A percentile compares a stretch with the other conserved stretches of the same genome.
These are phyloP conservation scores for Sakesphorus luctuosus DNA, from an alignment of 2,113 vertebrate genomes.

Conservation along the genomic window DNA sequence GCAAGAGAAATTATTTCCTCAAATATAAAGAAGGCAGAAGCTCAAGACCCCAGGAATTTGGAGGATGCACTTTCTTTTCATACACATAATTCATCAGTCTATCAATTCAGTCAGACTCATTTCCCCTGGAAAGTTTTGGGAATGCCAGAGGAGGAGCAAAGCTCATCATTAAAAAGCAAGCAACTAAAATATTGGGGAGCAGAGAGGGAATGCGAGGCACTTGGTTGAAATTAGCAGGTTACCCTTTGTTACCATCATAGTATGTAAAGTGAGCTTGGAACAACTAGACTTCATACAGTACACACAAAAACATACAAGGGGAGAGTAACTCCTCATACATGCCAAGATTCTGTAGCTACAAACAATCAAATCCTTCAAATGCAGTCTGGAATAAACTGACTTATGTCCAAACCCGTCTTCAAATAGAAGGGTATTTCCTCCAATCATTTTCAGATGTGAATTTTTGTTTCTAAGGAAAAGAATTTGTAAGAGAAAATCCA, in stretches of 20 bases:
- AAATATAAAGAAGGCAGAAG: not conserved
- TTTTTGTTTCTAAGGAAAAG: not conserved
- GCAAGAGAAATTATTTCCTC: not conserved
- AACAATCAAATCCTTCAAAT: slow-evolving; percentile 16
- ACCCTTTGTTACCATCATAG: not conserved
- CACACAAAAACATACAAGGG: not conserved
- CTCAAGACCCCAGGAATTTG: not conserved
- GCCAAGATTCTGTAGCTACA: slow-evolving; percentile 44
- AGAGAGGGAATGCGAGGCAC: not conserved
- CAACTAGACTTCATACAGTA: not conserved
- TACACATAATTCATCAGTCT: not conserved
- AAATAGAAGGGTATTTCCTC: not conserved
- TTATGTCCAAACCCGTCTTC: not conserved
- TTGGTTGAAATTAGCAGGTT: not conserved
- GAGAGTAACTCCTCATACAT: not conserved
- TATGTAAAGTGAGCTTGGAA: not conserved
- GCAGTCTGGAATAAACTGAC: slow-evolving; percentile 38
- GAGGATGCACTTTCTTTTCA: not conserved
- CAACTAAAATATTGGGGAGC: not conserved
- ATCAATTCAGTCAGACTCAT: not conserved
- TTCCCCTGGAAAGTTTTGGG: not conserved
- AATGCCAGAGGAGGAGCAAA: not conserved
- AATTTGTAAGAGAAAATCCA: not conserved
- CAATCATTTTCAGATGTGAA: not conserved
- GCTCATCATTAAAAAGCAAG: not conserved